These are phyloP conservation scores for Aphelenchoides besseyi DNA, from an alignment of 1,140 invertebrate genomes.

Conservation along the genomic window DNA sequence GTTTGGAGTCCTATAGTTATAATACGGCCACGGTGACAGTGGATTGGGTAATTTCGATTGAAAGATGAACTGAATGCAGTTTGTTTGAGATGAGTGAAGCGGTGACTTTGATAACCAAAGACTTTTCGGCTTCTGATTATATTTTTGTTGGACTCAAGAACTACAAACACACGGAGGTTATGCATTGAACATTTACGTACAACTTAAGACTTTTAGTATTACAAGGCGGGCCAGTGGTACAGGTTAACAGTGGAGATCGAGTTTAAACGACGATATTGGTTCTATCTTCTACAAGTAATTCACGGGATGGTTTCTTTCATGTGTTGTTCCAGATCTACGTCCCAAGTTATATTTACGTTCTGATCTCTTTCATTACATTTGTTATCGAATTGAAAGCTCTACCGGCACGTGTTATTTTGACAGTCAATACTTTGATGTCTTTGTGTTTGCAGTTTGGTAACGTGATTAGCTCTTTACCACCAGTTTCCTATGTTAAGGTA, in stretches of 20 bases:
- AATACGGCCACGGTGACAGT: conserved; percentile 61
- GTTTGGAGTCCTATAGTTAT: conserved; percentile 56
- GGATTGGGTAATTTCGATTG: conserved; percentile 54
- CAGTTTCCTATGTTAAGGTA: conserved; percentile 61
- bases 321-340: conserved; percentile 47
- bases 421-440: conserved; percentile 62
- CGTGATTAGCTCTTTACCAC: conserved; percentile 59
- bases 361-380: conserved; percentile 61
- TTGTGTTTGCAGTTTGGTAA: conserved; percentile 62
- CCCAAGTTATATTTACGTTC: conserved; percentile 58
- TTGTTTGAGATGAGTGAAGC: conserved; percentile 56
- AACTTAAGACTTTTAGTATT: conserved; percentile 42
- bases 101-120: conserved; percentile 44
- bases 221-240: conserved; percentile 62
- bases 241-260: conserved; percentile 55
- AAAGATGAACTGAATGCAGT: too few species aligned
- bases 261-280: conserved; percentile 56
- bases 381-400: conserved; percentile 60
- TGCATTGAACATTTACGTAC: background rate
- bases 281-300: conserved; percentile 54
- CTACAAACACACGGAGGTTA: conserved; percentile 54
- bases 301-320: background rate
- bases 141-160: conserved; percentile 31
- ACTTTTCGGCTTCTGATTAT: conserved; percentile 56
- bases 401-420: conserved; percentile 57